Evolutionary conservation across 1,140 invertebrate species (phyloP).

Genomic region (Brachionus paranguensis): DNA sequence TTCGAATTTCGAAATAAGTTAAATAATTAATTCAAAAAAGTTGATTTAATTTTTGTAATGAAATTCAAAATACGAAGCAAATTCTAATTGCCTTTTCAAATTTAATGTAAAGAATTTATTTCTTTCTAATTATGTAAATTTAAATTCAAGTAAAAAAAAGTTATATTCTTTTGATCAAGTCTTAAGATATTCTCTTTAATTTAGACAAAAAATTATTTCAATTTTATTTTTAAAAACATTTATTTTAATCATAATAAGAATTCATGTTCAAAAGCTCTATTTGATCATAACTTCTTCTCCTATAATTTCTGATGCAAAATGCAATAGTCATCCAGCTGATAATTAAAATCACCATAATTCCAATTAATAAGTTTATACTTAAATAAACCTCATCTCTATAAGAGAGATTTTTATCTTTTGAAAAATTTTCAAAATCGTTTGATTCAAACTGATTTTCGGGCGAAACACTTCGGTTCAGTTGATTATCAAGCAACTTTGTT

Average conservation of each 20-base stretch:
- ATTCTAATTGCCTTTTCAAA: too few species aligned
- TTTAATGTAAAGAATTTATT: too few species aligned
- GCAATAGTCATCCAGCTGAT: background rate
- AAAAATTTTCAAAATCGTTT: background rate
- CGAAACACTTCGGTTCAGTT: background rate
- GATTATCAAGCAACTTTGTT: background rate
- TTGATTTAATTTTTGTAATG: too few species aligned
- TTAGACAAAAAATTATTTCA: too few species aligned
- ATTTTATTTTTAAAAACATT: background rate
- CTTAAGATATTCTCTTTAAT: too few species aligned
- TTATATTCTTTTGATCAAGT: too few species aligned
- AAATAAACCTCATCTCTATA: background rate
- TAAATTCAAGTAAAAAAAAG: too few species aligned
- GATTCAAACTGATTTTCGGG: background rate
- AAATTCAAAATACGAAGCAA: too few species aligned
- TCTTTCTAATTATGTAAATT: too few species aligned
- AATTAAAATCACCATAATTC: background rate
- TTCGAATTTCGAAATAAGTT: too few species aligned
- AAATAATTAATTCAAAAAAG: too few species aligned
- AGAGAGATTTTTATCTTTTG: background rate
- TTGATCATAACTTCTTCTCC: background rate
- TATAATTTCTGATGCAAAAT: background rate
- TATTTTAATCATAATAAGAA: background rate
- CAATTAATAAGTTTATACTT: background rate
- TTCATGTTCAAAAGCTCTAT: slow-evolving; percentile 18